Base-by-base conservation (phyloP, 2,797 vertebrate genomes). In the Mallotus villosus region DNA sequence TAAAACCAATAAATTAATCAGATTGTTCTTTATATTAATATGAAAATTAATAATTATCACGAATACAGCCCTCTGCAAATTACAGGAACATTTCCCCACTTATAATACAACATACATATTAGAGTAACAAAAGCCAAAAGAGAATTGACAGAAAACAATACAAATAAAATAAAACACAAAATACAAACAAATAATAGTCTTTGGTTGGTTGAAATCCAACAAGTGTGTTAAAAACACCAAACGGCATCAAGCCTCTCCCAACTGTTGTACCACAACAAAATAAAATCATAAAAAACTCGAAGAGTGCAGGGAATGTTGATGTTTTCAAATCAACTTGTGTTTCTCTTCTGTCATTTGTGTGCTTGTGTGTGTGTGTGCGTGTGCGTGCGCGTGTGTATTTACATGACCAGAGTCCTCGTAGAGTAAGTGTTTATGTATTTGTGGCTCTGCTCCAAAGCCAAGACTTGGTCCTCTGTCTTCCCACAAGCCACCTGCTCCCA, bases 231-330 rank as follows among this genome's bases (percentile, higher is more conserved):
- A 92, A 93, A 91, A 94, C 92, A 93, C 88, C 87, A 87, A 41
- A 89, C 91, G 84, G 93, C 94, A 90, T 92, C 82, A 89, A 91
- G 95, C 95, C 91, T 94, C 93, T 97, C 95, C 95, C 94, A 95
- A 96, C 94, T 96, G 94, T 95, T 96, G 96, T 97, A 98, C 95
- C 95, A 96, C 94, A 95, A 95, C 94, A 96, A 96, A 94, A 91
- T 94, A 79, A 72, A 75, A 32, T 71, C 75, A 32, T 4, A 3
- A 41, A 41, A 62, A 83, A 67, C 71, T 75, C 27, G 21, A 61
- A 16, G 71, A 88, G 90, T 81, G 77, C 81, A 92, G 89, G 91
- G 91, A 92, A 81, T 86, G 85, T 76, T 84, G 84, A 87, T 90
- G 67, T 70, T 75, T 84, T 85, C 84, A 86, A 84, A 85, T 73